Evolutionary conservation across 2,113 vertebrate species (phyloP), one percentile per base, ranked within the genome.

Genomic region (Cebus imitator): DNA sequence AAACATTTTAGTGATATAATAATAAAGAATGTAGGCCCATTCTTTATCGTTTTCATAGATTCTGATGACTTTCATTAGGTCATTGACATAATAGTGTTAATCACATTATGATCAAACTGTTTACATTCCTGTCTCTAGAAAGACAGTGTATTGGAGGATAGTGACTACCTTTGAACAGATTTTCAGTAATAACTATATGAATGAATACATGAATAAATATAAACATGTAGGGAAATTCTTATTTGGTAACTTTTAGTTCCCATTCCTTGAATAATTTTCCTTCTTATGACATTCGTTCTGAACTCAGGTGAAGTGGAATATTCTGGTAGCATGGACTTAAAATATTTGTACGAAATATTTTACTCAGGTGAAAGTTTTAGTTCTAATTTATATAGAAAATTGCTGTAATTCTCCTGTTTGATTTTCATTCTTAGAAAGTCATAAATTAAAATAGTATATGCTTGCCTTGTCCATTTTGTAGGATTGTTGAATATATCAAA

Each of bases 201-300:
- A 85, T 94, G 66, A 70, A 16, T 84, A 50, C 21, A 58, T 87
- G 43, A 64, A 87, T 70, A 85, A 50, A 80, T 88, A 61, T 25
- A 78, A 78, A 70, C 11, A 37, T 48, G 64, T 68, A 78, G 78
- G 70, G n/a, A 97, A 83, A 43, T 75, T 87, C n/a, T 87, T 82
- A 43, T 37, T 66, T 82, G 30, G 8, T 86, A 45, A 37, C 32
- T 97, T 94, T 58, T 66, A 70, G 48, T 90, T n/a, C n/a, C 8
- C 92, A 1, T 93, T 96, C 91, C 40, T 86, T 76, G 4, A 93
- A 8, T 87, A 61, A 61, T 84, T 95, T 93, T 96, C 30, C 58
- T 96, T 79, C 50, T 43, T 43, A 57, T 5, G 10, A 32, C 27
- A 43, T 79, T 92, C 89, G 30, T 86, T 87, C 35, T 73, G 14